Evolutionary conservation across 1,140 invertebrate species (phyloP).

Genomic region (Anastrepha ludens): DNA sequence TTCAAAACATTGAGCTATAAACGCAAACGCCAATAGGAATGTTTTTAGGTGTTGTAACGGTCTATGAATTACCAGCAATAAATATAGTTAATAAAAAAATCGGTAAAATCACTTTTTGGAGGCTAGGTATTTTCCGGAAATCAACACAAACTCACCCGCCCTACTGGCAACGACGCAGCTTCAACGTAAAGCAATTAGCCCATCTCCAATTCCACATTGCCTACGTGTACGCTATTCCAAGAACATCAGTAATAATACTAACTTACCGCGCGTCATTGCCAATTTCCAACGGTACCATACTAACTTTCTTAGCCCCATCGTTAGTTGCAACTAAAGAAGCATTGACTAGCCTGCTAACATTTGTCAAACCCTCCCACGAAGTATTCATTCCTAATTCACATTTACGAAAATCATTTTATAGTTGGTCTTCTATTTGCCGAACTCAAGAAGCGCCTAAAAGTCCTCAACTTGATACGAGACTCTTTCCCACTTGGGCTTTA

Average conservation of each 20-base stretch:
- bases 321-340: neutral
- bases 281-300: neutral
- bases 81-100: neutral
- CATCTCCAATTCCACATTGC: neutral
- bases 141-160: neutral
- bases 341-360: neutral
- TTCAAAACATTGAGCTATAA: neutral
- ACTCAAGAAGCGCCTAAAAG: neutral
- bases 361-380: neutral
- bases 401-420: neutral
- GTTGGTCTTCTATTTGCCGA: neutral
- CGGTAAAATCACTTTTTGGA: neutral
- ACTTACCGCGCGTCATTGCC: conserved; percentile 33
- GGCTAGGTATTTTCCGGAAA: neutral
- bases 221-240: neutral
- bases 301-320: neutral
- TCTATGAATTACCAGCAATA: neutral
- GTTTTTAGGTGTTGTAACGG: neutral
- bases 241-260: neutral
- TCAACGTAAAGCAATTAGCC: neutral
- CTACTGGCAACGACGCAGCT: conserved; percentile 35
- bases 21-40: conserved; percentile 30
- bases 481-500: too few relatives aligned
- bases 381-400: neutral
- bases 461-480: neutral